phyloP scores from a whole-genome alignment of 2,888 invertebrate genomes.

The Psylliodes chrysocephalus region DNA sequence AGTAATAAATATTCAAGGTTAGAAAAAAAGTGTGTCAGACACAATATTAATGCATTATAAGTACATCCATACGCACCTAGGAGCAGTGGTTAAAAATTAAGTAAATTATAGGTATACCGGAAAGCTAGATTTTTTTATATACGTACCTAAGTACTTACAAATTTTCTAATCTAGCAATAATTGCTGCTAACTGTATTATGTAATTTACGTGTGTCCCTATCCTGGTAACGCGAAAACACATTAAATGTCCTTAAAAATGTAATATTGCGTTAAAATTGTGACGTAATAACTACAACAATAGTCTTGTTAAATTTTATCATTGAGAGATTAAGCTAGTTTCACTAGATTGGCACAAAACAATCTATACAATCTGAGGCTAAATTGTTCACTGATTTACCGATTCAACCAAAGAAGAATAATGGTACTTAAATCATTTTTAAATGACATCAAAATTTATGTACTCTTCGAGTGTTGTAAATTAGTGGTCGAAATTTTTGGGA shows the following conservation, averaged over 20 bases:
- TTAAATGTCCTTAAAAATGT: slow-evolving; percentile 34
- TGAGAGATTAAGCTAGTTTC: slow-evolving; percentile 30
- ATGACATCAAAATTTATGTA: slow-evolving; percentile 8
- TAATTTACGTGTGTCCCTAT: slow-evolving; percentile 1
- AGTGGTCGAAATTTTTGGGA: slow-evolving; percentile 12
- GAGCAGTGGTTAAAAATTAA: background rate
- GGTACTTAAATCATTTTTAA: no score
- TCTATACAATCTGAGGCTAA: background rate
- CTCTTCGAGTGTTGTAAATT: slow-evolving; percentile 6
- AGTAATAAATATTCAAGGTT: slow-evolving; percentile 27
- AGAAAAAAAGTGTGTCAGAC: slow-evolving; percentile 29
- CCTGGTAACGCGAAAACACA: slow-evolving; percentile 15
- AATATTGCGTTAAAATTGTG: slow-evolving; percentile 30
- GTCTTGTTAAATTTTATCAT: slow-evolving; percentile 33
- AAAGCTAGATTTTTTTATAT: background rate
- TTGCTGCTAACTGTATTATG: slow-evolving; percentile 7
- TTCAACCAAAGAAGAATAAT: background rate
- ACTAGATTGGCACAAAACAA: slow-evolving; percentile 26
- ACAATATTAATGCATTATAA: slow-evolving; percentile 19
- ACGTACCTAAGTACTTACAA: background rate
- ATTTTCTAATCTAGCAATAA: slow-evolving; percentile 11
- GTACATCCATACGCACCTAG: background rate
- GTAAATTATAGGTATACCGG: background rate
- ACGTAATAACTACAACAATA: slow-evolving; percentile 34
- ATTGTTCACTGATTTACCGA: background rate